These are phyloP conservation scores for Peromyscus melanophrys DNA, from an alignment of 2,797 vertebrate genomes.

Conservation along the genomic window DNA sequence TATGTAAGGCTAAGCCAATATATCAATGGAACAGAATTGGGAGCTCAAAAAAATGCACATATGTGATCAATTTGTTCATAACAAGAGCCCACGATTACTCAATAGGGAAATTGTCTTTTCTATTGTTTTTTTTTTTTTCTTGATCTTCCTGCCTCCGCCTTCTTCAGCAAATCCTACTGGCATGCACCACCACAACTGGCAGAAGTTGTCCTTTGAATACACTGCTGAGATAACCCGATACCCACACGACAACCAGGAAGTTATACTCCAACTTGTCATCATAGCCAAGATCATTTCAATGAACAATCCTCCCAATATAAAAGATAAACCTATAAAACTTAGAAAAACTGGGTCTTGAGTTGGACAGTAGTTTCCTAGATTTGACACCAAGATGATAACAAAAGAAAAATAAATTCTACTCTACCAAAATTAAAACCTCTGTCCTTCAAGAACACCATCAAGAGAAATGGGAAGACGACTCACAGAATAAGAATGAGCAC, in stretches of 20 bases:
- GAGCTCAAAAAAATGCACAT: neutral
- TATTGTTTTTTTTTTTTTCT: too few relatives aligned
- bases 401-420: neutral
- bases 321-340: neutral
- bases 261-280: neutral
- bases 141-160: too few relatives aligned
- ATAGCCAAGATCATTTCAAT: neutral
- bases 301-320: neutral
- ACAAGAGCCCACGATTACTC: neutral
- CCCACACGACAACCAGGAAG: neutral
- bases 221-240: neutral
- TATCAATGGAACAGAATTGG: neutral
- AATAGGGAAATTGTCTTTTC: neutral
- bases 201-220: neutral
- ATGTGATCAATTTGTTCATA: neutral
- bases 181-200: too few relatives aligned
- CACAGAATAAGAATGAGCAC: neutral
- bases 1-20: neutral
- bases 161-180: too few relatives aligned
- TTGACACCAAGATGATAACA: neutral
- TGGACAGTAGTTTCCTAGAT: neutral
- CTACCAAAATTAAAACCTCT: slow-evolving; percentile 5
- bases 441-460: neutral
- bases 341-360: neutral
- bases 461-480: neutral